These are phyloP conservation scores for Pammene aurita DNA, from an alignment of 2,888 invertebrate genomes.

Conservation along the genomic window DNA sequence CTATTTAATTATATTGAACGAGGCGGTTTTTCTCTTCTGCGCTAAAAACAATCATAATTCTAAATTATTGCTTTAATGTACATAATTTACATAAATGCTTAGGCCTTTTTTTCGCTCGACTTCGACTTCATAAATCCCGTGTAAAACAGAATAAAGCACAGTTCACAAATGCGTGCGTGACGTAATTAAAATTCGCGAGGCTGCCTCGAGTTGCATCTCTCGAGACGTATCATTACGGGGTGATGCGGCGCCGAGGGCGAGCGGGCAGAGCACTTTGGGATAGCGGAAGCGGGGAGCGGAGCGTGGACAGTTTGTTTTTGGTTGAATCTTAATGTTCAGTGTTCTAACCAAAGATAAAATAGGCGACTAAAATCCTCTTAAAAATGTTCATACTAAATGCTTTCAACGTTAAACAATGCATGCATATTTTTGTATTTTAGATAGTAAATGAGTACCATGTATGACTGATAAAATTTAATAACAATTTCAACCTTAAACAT, in stretches of 20 bases:
- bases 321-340: too few relatives aligned
- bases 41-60: too few relatives aligned
- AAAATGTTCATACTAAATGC: too few relatives aligned
- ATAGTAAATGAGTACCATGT: too few relatives aligned
- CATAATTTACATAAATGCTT: slow-evolving; percentile 3
- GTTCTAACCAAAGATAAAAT: too few relatives aligned
- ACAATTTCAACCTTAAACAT: too few relatives aligned
- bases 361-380: too few relatives aligned
- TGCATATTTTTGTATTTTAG: too few relatives aligned
- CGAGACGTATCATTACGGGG: slow-evolving; percentile 79
- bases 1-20: too few relatives aligned
- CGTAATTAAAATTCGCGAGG: slow-evolving; percentile 69
- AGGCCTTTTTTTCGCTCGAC: slow-evolving; percentile 1
- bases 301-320: not conserved
- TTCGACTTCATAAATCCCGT: slow-evolving; percentile 10
- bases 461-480: too few relatives aligned
- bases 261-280: slow-evolving; percentile 47
- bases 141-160: slow-evolving; percentile 36
- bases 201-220: slow-evolving; percentile 67
- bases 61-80: not conserved
- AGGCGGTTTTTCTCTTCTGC: too few relatives aligned
- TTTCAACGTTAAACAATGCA: too few relatives aligned
- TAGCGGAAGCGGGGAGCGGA: slow-evolving; percentile 33
- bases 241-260: slow-evolving; percentile 63
- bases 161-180: slow-evolving; percentile 54